Evolutionary conservation across 2,888 invertebrate genomes (phyloP).

Genomic region (Diachrysia chrysitis): DNA sequence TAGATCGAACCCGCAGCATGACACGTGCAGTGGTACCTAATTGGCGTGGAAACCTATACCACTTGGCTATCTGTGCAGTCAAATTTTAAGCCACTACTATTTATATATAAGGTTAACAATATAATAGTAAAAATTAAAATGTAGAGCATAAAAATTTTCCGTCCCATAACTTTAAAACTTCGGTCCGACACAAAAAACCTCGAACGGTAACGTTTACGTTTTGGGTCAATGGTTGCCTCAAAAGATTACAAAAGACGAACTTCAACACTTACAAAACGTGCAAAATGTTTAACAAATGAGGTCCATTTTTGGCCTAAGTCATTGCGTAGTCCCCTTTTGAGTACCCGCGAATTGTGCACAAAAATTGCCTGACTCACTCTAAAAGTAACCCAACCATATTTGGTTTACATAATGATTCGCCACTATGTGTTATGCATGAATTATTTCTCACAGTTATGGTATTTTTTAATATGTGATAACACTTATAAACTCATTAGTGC

Average conservation of each 20-base stretch:
- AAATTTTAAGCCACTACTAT: too few species aligned
- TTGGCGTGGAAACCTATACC: too few species aligned
- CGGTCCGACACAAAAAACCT: not conserved
- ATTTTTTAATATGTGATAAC: slow-evolving; percentile 22
- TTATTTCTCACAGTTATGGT: slow-evolving; percentile 18
- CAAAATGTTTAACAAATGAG: slow-evolving; percentile 57
- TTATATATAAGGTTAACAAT: not conserved
- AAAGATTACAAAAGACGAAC: slow-evolving; percentile 59
- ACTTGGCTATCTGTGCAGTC: too few species aligned
- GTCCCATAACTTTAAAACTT: not conserved
- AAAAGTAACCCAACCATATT: slow-evolving; percentile 38
- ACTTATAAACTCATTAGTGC: slow-evolving; percentile 15
- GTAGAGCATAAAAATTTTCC: not conserved
- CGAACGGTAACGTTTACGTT: not conserved
- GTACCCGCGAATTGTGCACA: slow-evolving; percentile 30
- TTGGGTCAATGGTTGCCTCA: slow-evolving; percentile 32
- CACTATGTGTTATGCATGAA: slow-evolving; percentile 25
- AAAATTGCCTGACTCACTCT: slow-evolving; percentile 40
- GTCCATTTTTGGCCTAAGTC: slow-evolving; percentile 59
- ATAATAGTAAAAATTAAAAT: not conserved
- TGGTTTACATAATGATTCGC: slow-evolving; percentile 34
- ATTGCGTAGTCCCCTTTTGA: slow-evolving; percentile 51
- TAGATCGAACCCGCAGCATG: too few species aligned
- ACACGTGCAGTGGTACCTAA: too few species aligned
- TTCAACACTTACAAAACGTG: slow-evolving; percentile 60